Evolutionary conservation across 2,113 vertebrate genomes (phyloP).

Genomic region (Pteruthius melanotis): DNA sequence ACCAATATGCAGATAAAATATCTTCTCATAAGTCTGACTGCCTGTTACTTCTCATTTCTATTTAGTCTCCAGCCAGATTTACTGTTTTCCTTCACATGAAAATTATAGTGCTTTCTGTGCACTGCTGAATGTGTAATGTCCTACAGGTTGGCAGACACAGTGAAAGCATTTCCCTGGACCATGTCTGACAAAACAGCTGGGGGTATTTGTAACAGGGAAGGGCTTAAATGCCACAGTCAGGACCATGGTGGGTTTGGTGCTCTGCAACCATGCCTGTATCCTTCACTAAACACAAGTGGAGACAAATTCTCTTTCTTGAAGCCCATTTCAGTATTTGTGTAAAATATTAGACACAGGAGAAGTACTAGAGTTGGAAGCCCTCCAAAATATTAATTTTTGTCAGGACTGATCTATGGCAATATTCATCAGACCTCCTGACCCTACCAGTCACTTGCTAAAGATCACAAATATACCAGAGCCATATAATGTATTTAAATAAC

Average conservation of each 20-base stretch:
- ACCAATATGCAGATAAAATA: not conserved
- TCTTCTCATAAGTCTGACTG: not conserved
- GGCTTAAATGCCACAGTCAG: not conserved
- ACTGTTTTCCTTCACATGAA: not conserved
- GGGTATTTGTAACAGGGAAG: not conserved
- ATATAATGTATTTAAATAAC: not conserved
- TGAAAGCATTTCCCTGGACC: not conserved
- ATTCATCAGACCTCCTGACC: not conserved
- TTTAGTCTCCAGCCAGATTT: not conserved
- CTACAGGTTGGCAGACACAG: not conserved
- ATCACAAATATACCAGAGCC: not conserved
- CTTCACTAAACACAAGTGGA: not conserved
- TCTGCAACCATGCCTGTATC: not conserved
- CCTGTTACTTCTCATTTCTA: not conserved
- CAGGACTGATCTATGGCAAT: not conserved
- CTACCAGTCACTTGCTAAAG: not conserved
- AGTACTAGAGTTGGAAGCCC: not conserved
- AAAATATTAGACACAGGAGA: not conserved
- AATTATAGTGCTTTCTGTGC: not conserved
- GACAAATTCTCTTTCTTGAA: not conserved
- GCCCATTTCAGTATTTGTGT: not conserved
- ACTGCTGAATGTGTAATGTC: not conserved
- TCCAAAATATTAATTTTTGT: not conserved
- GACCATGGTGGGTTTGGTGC: not conserved
- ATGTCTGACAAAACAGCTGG: not conserved